Percentiles rank a stretch among this genome's conserved stretches.
These are phyloP conservation scores for Hirundo rustica DNA, from an alignment of 2,797 vertebrate genomes.

Conservation along the genomic window DNA sequence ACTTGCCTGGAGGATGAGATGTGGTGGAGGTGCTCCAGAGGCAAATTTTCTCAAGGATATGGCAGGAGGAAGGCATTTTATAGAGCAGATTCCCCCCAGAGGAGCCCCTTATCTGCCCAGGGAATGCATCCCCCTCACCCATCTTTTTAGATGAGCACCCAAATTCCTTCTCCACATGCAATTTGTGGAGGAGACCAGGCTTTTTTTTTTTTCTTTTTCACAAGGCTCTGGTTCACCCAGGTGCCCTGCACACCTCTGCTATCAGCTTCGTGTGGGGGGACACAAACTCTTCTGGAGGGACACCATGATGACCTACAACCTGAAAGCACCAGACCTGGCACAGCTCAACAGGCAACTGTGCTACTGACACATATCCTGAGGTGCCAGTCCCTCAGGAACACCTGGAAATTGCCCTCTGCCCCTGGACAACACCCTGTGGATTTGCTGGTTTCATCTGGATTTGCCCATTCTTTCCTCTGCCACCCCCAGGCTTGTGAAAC, in stretches of 20 bases:
- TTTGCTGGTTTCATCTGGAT: background rate
- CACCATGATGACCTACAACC: background rate
- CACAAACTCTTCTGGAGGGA: background rate
- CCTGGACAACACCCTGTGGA: background rate
- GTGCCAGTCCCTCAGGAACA: background rate
- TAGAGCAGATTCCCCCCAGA: background rate
- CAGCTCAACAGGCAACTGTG: background rate
- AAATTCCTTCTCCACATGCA: background rate
- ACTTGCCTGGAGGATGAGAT: background rate
- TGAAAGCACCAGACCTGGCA: background rate
- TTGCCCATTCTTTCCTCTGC: background rate
- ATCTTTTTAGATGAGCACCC: background rate
- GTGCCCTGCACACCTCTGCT: background rate
- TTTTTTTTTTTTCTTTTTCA: background rate
- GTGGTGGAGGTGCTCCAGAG: background rate
- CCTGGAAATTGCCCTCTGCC: background rate
- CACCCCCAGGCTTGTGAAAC: background rate
- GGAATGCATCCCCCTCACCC: background rate
- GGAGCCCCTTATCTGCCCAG: background rate
- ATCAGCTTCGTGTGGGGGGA: accelerated
- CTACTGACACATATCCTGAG: background rate
- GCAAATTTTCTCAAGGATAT: background rate
- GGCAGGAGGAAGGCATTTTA: background rate
- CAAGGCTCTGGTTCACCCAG: background rate
- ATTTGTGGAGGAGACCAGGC: background rate